These are phyloP conservation scores for Liposcelis brunnea DNA, from an alignment of 2,888 invertebrate genomes.

Conservation along the genomic window DNA sequence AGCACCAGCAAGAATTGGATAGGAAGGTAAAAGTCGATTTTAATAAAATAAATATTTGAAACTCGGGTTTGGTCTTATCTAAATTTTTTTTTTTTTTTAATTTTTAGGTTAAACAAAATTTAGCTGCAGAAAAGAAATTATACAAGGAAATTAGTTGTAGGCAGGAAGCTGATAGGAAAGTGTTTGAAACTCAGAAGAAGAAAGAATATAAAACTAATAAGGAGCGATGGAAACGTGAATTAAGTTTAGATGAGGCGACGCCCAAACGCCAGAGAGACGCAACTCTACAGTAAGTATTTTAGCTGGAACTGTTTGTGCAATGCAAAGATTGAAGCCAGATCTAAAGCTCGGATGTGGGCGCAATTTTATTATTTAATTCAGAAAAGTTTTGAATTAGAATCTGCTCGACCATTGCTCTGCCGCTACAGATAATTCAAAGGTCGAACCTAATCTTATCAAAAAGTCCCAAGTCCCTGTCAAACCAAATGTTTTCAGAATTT, in stretches of 20 bases:
- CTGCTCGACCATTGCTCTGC: too few relatives aligned
- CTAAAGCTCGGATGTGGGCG: neutral
- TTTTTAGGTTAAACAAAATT: slow-evolving; percentile 57
- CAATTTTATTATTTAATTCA: neutral
- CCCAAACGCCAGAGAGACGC: slow-evolving; percentile 82
- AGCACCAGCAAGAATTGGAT: slow-evolving; percentile 30
- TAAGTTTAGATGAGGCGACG: slow-evolving; percentile 80
- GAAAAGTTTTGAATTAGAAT: too few relatives aligned
- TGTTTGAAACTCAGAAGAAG: slow-evolving; percentile 81
- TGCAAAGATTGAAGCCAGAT: too few relatives aligned
- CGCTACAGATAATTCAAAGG: too few relatives aligned
- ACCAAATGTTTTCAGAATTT: too few relatives aligned
- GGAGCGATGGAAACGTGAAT: slow-evolving; percentile 88
- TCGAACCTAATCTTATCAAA: too few relatives aligned
- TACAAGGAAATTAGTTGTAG: slow-evolving; percentile 76
- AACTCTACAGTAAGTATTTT: slow-evolving; percentile 52
- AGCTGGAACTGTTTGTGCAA: neutral
- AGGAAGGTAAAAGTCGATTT: slow-evolving; percentile 33
- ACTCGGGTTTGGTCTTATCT: too few relatives aligned
- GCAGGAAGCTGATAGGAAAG: slow-evolving; percentile 84
- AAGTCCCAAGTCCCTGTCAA: too few relatives aligned
- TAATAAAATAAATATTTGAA: too few relatives aligned
- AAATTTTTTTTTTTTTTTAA: slow-evolving; percentile 12
- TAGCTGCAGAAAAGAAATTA: slow-evolving; percentile 79
- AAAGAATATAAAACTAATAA: slow-evolving; percentile 94